Base-by-base conservation (phyloP, 92 coral and sea anemone genomes). In the Umimayanthus chanpuru region DNA sequence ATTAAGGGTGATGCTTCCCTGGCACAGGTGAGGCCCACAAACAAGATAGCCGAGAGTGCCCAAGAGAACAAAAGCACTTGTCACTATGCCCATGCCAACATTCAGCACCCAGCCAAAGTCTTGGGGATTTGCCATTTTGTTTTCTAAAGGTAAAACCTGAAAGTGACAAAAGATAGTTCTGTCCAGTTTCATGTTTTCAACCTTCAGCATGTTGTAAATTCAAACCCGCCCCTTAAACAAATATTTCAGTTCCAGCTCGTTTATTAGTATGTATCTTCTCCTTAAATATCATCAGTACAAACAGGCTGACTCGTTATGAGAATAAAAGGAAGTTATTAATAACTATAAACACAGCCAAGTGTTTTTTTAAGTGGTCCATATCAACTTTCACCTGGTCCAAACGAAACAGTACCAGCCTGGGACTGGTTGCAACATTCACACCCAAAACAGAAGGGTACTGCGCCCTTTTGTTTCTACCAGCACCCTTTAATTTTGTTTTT, bases 131-230 rank as follows among this genome's bases (percentile, higher is more conserved):
- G 93, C 92, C 98, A 95, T 95, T 74, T 92, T 91, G 88, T 97
- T 97, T 81, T 97, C 98, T n/a, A 97, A 89, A 6, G 99, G 99
- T 18, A 97, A 83, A 49, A 97, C 93, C 99, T 96, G 55, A 58
- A 85, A 40, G 16, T 41, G 68, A 80, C 30, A 61, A 20, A 0
- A 21, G 4, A 61, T 0, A 53, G 58, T 53, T 53, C 20, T 2
- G 58, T 14, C 12, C 2, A 53, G 4, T 53, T 53, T 12, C 36
- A 32, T 32, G 36, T 16, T 53, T 53, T 53, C 12, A 53, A 53
- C 58, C 12, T 53, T 53, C 58, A 53, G 20, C 20, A 6, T 21
- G 68, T 61, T 61, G 21, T 20, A 61, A 61, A 20, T 1, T 8
- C 25, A 18, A 14, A 8, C 68, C 26, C 4, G 0, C 26, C 0